These are phyloP conservation scores for Botrylloides violaceus DNA, from an alignment of 23 tunicate species.

Conservation along the genomic window DNA sequence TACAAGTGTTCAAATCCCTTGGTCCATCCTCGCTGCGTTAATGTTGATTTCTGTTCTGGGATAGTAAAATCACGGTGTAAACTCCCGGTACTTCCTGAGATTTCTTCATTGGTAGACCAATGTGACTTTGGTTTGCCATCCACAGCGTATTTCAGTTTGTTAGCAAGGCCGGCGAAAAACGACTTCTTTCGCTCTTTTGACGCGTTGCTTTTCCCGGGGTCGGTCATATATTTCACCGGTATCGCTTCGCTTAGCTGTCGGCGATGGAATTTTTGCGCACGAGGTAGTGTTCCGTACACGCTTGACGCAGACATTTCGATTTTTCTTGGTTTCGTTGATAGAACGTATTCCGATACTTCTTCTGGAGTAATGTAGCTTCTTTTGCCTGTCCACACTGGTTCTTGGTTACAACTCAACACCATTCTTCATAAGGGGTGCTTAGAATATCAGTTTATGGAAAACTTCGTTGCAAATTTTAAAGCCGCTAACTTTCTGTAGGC, in stretches of 20 bases:
- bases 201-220: neutral
- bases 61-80: neutral
- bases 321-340: conserved; percentile 8
- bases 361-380: neutral
- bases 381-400: conserved; percentile 9
- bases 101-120: conserved; percentile 18
- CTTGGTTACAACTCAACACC: conserved; percentile 10
- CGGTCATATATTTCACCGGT: conserved; percentile 19
- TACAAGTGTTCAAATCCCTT: conserved; percentile 10
- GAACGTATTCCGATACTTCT: conserved; percentile 11
- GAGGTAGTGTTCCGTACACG: conserved; percentile 25
- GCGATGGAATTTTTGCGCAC: conserved; percentile 11
- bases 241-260: conserved; percentile 27
- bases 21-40: conserved; percentile 10
- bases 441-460: neutral
- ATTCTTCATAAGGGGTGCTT: neutral
- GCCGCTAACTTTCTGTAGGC: too few species aligned
- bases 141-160: conserved; percentile 8
- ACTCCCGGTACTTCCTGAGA: conserved; percentile 14
- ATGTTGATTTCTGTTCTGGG: neutral
- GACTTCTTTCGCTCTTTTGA: conserved; percentile 21
- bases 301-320: conserved; percentile 25
- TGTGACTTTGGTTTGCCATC: conserved; percentile 5
- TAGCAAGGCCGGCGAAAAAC: conserved; percentile 19
- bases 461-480: neutral